Evolutionary conservation across 2,113 vertebrate species (phyloP), one percentile per base, ranked within the genome.

Genomic region (Heterocephalus glaber): DNA sequence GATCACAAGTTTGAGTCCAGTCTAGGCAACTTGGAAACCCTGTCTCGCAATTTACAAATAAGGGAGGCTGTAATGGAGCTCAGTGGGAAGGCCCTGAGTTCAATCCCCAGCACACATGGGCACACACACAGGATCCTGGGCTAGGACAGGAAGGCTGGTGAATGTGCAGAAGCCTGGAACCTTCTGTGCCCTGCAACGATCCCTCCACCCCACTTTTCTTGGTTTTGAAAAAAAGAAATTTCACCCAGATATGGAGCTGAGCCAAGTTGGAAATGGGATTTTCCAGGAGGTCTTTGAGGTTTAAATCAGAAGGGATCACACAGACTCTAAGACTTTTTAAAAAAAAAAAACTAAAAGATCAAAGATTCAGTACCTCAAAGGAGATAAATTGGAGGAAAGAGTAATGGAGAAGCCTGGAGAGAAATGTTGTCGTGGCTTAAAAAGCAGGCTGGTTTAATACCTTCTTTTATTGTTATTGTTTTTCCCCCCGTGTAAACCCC

Each of bases 291-390:
- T 74, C 58, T 96, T 66, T 26, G 74, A 81, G 65, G 66, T 87
- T 93, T 87, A 87, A 86, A 89, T 93, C 87, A 97, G 68, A 93
- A 79, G 28, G 47, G 60, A 81, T 95, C 61, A 38, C 49, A 61
- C 60, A 49, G 65, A 82, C 72, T 86, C 38, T 41, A 13, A 89
- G 80, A 86, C 85, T 66, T 61, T 7, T 6, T 54, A 52, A 54
- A 49, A 54, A 4, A 63, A 41, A 41, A 44, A 11, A 83, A 87
- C 70, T 68, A 38, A 90, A 95, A 97, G 89, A 96, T 90, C 96
- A 96, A 94, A 97, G 94, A 82, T 94, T 76, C 13, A 61, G 83
- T 19, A 76, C 49, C 60, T 82, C 54, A 41, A 9, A 47, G 70
- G 13, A 28, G 14, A 47, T 30, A 6, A 33, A 12, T 19, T 11